Conservation (phyloP, 2,113 vertebrate genomes). For the Prunella himalayana region DNA sequence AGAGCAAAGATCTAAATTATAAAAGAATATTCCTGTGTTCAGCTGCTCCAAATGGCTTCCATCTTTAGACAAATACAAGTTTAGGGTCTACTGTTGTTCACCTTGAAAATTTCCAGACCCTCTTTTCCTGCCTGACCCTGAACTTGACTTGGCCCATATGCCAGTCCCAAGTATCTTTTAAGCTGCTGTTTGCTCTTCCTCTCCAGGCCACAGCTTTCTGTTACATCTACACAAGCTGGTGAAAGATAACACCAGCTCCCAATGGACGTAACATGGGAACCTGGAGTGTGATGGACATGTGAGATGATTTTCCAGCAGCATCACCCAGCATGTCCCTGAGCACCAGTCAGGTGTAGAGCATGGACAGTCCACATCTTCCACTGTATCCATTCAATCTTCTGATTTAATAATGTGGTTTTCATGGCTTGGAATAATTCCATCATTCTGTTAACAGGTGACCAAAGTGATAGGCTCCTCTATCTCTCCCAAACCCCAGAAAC, state of each 20-base stretch:
- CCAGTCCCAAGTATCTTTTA: background rate
- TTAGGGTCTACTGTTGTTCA: background rate
- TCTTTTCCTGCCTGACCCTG: background rate
- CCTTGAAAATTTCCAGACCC: background rate
- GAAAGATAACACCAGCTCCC: background rate
- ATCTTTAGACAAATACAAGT: background rate
- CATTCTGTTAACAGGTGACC: fast-evolving
- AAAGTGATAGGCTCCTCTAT: background rate
- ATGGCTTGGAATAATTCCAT: background rate
- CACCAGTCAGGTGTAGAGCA: background rate
- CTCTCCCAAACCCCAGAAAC: background rate
- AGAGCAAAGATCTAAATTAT: background rate
- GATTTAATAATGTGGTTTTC: background rate
- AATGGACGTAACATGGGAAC: background rate
- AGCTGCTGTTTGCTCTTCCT: background rate
- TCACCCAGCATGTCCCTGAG: background rate
- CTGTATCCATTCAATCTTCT: background rate
- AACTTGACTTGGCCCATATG: background rate
- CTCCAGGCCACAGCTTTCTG: background rate
- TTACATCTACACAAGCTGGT: background rate
- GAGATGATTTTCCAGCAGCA: background rate
- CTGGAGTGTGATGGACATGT: fast-evolving
- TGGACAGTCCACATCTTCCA: background rate
- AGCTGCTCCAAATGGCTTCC: background rate
- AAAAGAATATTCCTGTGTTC: background rate